Conservation (phyloP, 2,113 vertebrate species). For the Acanthochromis polyacanthus region DNA sequence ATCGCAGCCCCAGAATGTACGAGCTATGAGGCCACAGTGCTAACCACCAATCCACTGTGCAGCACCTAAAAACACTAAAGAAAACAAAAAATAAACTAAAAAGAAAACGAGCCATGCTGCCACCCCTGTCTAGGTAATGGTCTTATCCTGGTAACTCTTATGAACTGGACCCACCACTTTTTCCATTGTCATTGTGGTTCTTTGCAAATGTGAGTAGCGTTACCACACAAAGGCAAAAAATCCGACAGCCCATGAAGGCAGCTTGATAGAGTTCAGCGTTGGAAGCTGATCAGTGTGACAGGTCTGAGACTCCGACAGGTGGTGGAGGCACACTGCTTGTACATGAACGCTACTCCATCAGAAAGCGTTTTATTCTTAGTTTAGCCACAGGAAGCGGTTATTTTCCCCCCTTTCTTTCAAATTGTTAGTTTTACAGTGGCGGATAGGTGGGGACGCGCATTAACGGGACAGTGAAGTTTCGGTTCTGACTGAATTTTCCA, state of each 20-base stretch:
- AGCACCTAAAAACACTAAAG: no score
- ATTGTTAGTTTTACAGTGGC: not conserved
- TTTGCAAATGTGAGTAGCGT: no score
- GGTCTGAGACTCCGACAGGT: constrained; percentile 11
- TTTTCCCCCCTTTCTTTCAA: not conserved
- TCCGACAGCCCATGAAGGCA: constrained; percentile 53
- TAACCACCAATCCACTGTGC: no score
- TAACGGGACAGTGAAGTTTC: not conserved
- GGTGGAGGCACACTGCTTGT: not conserved
- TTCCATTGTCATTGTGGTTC: no score
- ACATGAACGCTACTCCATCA: not conserved
- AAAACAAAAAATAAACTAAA: no score
- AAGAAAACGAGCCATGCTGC: no score
- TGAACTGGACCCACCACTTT: no score
- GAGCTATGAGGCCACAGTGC: no score
- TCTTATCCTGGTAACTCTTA: no score
- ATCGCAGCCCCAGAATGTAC: no score
- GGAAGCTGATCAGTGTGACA: constrained; percentile 45
- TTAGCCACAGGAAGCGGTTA: not conserved
- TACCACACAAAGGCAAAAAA: accelerated
- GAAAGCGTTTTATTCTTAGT: not conserved
- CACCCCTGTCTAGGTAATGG: no score
- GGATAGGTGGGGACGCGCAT: not conserved
- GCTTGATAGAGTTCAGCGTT: constrained; percentile 3
- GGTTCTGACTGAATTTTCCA: not conserved